Percentiles rank a stretch among this genome's conserved stretches.
These are phyloP conservation scores for Condylostylus longicornis DNA, from an alignment of 1,140 invertebrate species.

Conservation along the genomic window DNA sequence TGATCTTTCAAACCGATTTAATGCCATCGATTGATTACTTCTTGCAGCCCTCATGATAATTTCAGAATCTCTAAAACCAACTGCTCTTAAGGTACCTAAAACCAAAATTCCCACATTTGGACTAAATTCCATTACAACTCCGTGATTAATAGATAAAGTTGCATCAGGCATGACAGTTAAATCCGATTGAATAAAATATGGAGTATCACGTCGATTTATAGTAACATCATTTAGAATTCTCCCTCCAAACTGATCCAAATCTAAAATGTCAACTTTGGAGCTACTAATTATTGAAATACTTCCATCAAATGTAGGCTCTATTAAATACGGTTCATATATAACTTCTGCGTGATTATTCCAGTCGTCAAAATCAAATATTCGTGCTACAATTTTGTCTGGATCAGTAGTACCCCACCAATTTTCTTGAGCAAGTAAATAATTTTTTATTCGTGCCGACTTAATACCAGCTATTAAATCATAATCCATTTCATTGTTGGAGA, in stretches of 20 bases:
- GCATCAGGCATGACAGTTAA: slow-evolving; percentile 91
- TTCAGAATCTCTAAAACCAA: slow-evolving; percentile 60
- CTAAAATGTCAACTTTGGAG: slow-evolving; percentile 28
- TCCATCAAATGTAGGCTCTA: slow-evolving; percentile 55
- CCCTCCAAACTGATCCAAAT: slow-evolving; percentile 66
- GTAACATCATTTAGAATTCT: slow-evolving; percentile 58
- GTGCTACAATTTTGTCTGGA: slow-evolving; percentile 52
- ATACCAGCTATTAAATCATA: slow-evolving; percentile 91
- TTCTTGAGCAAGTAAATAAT: slow-evolving; percentile 70
- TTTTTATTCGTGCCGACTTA: slow-evolving; percentile 72
- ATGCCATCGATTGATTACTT: too few species aligned
- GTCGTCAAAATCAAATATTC: slow-evolving; percentile 98
- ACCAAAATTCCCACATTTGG: slow-evolving; percentile 96
- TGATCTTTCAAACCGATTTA: too few species aligned
- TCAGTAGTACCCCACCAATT: slow-evolving; percentile 92
- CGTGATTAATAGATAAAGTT: slow-evolving; percentile 73
- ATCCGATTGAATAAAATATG: slow-evolving; percentile 78
- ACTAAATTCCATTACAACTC: slow-evolving; percentile 84
- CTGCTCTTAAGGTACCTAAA: slow-evolving; percentile 75
- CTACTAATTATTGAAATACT: slow-evolving; percentile 54
- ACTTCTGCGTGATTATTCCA: slow-evolving; percentile 97
- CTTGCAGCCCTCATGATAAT: slow-evolving; percentile 68
- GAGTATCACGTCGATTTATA: slow-evolving; percentile 46
- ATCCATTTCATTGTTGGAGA: slow-evolving; percentile 72
- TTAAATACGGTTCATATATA: slow-evolving; percentile 72